Conservation (phyloP, 2,888 invertebrate genomes). For the Cryptosula pallasiana region DNA sequence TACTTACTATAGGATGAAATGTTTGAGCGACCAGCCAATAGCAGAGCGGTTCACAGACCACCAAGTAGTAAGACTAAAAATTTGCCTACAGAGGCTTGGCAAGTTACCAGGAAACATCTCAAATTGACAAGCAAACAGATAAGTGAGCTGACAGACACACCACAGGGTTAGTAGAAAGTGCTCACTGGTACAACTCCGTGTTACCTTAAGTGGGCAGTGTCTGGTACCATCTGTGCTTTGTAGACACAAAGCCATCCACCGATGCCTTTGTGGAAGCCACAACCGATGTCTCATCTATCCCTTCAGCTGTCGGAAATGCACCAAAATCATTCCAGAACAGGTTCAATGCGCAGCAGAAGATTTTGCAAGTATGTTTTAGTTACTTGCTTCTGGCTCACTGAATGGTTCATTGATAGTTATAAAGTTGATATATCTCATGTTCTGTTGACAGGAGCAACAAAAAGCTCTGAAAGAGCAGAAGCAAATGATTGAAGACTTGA, state of each 20-base stretch:
- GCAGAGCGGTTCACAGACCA: neutral
- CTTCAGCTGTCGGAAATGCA: neutral
- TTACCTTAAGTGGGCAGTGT: too few species aligned
- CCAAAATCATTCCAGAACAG: neutral
- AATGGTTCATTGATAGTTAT: neutral
- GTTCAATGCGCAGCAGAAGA: constrained; percentile 42
- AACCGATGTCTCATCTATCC: neutral
- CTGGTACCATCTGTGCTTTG: too few species aligned
- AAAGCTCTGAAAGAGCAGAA: constrained; percentile 43
- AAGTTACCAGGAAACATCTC: constrained; percentile 38
- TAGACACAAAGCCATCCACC: too few species aligned
- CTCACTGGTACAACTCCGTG: too few species aligned
- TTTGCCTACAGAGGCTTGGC: constrained; percentile 41
- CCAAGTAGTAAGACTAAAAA: neutral
- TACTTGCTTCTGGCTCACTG: neutral
- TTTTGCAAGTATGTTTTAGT: constrained; percentile 26
- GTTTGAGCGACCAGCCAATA: neutral
- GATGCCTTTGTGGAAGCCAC: constrained; percentile 18
- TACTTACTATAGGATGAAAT: too few species aligned
- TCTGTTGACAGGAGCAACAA: constrained; percentile 42
- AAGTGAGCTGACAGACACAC: constrained; percentile 30
- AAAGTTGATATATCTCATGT: neutral
- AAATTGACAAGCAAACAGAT: constrained; percentile 38
- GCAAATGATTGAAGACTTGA: constrained; percentile 42
- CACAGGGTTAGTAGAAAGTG: neutral